Evolutionary conservation across 2,888 invertebrate genomes (phyloP).

Genomic region (Hyposoter dolosus): DNA sequence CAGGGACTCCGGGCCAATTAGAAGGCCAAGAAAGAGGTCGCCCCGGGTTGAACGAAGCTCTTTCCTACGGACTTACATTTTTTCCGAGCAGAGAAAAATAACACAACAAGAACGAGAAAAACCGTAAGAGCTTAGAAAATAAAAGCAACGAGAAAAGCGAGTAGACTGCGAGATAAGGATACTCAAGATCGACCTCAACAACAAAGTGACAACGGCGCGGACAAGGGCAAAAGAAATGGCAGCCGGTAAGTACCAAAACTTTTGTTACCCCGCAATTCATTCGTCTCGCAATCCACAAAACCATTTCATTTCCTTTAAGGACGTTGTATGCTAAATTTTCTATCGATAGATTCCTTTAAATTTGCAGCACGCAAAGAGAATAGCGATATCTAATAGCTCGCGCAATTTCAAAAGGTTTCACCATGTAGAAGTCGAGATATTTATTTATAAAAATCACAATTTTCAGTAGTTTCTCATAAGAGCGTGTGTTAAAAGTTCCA

Average conservation of each 20-base stretch:
- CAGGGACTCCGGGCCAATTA: slow-evolving; percentile 72
- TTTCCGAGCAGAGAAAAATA: background rate
- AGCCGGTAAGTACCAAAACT: slow-evolving; percentile 74
- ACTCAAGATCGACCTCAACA: slow-evolving; percentile 53
- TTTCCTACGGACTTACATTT: slow-evolving; percentile 5
- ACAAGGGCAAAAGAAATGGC: slow-evolving; percentile 73
- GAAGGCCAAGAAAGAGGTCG: slow-evolving; percentile 62
- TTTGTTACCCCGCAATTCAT: background rate
- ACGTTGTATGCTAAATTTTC: too few relatives aligned
- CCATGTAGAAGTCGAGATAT: too few relatives aligned
- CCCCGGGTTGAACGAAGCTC: slow-evolving; percentile 43
- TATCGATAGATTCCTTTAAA: too few relatives aligned
- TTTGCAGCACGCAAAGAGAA: too few relatives aligned
- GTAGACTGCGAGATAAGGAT: slow-evolving; percentile 16
- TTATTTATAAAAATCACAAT: too few relatives aligned
- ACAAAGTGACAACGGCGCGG: slow-evolving; percentile 55
- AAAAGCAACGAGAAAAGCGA: slow-evolving; percentile 38
- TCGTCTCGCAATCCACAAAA: background rate
- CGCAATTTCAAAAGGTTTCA: too few relatives aligned
- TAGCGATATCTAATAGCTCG: too few relatives aligned
- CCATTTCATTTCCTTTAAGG: too few relatives aligned
- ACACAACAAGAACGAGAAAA: slow-evolving; percentile 16
- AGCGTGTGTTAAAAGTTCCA: too few relatives aligned
- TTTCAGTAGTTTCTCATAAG: too few relatives aligned
- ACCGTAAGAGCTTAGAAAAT: slow-evolving; percentile 11